phyloP scores from a whole-genome alignment of 2,888 invertebrate genomes.

The Lasioglossum villosulum region DNA sequence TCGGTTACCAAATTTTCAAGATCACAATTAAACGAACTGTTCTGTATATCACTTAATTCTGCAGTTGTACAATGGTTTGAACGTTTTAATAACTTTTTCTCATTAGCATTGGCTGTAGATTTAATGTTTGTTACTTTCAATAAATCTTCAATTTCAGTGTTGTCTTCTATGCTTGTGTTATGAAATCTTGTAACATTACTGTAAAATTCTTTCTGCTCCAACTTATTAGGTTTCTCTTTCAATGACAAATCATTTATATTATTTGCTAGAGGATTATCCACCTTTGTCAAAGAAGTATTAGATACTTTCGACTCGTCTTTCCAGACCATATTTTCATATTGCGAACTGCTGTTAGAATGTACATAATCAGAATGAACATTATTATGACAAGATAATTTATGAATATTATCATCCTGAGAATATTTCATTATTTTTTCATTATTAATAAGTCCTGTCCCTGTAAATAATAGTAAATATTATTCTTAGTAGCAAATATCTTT shows the following conservation, averaged over 20 bases:
- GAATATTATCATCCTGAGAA: slow-evolving; percentile 35
- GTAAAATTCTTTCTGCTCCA: background rate
- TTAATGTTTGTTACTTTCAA: slow-evolving; percentile 6
- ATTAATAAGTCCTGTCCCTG: slow-evolving; percentile 5
- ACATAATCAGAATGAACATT: background rate
- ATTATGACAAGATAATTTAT: background rate
- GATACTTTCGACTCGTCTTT: background rate
- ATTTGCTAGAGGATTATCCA: slow-evolving; percentile 10
- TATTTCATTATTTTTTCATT: slow-evolving; percentile 13
- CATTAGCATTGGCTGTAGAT: background rate
- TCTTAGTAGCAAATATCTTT: background rate
- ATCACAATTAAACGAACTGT: background rate
- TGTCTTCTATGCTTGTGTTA: slow-evolving; percentile 38
- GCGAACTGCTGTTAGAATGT: slow-evolving; percentile 24
- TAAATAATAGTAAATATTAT: slow-evolving; percentile 15
- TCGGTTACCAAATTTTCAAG: background rate
- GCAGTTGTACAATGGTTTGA: background rate
- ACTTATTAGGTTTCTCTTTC: background rate
- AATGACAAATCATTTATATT: slow-evolving; percentile 9
- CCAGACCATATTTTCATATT: background rate
- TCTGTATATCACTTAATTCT: background rate
- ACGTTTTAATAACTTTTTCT: background rate
- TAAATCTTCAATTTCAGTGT: background rate
- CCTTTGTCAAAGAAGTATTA: background rate
- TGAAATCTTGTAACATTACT: background rate